Base-by-base conservation (phyloP, 2,888 invertebrate species). In the Drosophila prolongata region DNA sequence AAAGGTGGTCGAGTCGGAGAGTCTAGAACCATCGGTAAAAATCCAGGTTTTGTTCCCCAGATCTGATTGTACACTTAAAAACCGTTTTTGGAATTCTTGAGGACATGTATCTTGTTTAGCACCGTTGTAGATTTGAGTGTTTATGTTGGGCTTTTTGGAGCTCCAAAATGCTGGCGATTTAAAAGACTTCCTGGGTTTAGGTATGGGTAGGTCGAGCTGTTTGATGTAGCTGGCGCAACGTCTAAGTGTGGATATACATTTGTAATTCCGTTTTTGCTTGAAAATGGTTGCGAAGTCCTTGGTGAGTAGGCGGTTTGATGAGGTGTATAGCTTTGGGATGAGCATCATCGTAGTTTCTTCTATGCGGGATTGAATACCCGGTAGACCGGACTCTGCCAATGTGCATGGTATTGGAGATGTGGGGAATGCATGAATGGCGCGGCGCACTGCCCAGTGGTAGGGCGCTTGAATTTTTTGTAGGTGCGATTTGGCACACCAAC, bases 1-100 rank as follows among this genome's bases (percentile, higher is more conserved):
- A 44, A 24, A 44, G 9, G 47, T 47, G n/a, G 47, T 47, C 13
- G 47, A 8, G 47, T 30, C 30, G 16, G 44, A n/a, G 47, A 46
- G 13, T 24, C 13, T 46, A 2, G 24, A 46, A 19, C 13, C 27
- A 46, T 46, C 40, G 8, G 9, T 40, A 14, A 8, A 9, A 14
- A 9, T 14, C 14, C 6, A 14, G 14, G 40, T 40, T 40, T 40
- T 14, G 8, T 40, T 0, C 14, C 8, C 14, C 6, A 40, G 14
- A 40, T 40, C 40, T 14, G 6, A 6, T 40, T 40, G 14, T 14
- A 14, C 40, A 40, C 40, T 40, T 3, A 40, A 40, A 40, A 40
- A 14, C 6, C 14, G 40, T n/a, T n/a, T 40, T 40, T 40, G 40
- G 37, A 13, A 37, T n/a, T 37, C 37, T 37, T 5, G 8, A n/a